Evolutionary conservation across 2,888 invertebrate species (phyloP), one percentile per base, ranked within the genome.

Genomic region (Orgyia antiqua): DNA sequence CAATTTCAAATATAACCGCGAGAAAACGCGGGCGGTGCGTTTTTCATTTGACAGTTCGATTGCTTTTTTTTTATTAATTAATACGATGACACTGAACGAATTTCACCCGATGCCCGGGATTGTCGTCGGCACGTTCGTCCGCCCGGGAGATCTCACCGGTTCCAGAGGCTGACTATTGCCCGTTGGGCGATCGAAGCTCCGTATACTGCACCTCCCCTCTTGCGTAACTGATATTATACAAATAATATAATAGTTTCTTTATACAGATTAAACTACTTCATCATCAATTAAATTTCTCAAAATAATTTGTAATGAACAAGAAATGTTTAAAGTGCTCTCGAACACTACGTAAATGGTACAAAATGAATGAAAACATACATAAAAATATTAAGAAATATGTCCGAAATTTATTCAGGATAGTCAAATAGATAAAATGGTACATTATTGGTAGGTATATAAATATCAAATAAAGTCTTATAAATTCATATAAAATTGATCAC

Each of bases 141-240:
- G 60, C 68, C 77, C 72, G 76, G 77, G 78, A 68, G 64, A 68
- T 71, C 59, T 58, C 63, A 42, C 71, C 68, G 69, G 73, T 57
- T 70, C 62, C 76, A 66, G 82, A 73, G 74, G 76, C 82, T 75
- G 82, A 72, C 62, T 80, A 77, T 57, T 58, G 64, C 60, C 57
- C 61, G 66, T 37, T 46, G 45, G 58, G 40, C 62, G 60, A 63
- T 80, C 64, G 84, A 75, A 82, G 80, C 79, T 75, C 50, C 80
- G 53, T 78, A 79, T 40, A 51, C 61, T 67, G 68, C 62, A 45
- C 58, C 67, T 69, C 71, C 73, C 74, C 80, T 77, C 82, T 84
- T 84, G 84, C 84, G 83, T 84, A 84, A 84, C 82, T 73, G 50
- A 57, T 50, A 74, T 71, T 71, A 68, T 70, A 15, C 66, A 49